These are phyloP conservation scores for Dolichopus griseipennis DNA, from an alignment of 2,888 invertebrate species.

Conservation along the genomic window DNA sequence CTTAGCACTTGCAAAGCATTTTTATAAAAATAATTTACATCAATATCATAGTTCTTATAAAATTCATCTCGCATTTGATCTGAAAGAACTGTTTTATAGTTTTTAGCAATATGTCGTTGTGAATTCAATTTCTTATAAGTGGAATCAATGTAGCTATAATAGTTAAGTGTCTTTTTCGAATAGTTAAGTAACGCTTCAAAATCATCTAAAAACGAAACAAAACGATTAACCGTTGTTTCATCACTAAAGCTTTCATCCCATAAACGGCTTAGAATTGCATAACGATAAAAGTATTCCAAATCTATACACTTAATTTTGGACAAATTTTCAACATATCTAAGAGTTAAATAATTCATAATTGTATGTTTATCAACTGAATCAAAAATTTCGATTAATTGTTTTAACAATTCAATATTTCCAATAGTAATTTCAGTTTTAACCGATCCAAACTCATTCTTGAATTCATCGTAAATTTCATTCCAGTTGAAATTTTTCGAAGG, in stretches of 20 bases:
- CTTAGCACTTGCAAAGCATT: not conserved
- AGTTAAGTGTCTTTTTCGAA: not conserved
- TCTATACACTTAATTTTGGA: not conserved
- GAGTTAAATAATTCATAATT: not conserved
- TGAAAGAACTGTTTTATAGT: not conserved
- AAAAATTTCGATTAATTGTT: not conserved
- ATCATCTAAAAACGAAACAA: not conserved
- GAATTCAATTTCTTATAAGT: not conserved
- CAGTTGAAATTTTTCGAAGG: not conserved
- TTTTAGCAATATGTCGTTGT: not conserved
- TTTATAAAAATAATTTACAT: not conserved
- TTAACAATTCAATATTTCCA: not conserved
- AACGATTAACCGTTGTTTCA: not conserved
- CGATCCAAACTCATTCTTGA: not conserved
- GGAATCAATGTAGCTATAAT: not conserved
- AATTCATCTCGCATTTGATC: not conserved
- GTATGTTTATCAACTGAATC: not conserved
- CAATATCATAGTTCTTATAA: not conserved
- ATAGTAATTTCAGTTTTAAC: not conserved
- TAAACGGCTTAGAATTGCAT: not conserved
- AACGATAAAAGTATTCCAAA: not conserved
- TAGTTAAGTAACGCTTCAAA: not conserved
- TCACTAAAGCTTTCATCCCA: not conserved
- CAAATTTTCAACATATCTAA: not conserved
- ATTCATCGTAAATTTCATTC: not conserved